Evolutionary conservation across 2,797 vertebrate genomes (phyloP).

Genomic region (Gallinago solitaria): DNA sequence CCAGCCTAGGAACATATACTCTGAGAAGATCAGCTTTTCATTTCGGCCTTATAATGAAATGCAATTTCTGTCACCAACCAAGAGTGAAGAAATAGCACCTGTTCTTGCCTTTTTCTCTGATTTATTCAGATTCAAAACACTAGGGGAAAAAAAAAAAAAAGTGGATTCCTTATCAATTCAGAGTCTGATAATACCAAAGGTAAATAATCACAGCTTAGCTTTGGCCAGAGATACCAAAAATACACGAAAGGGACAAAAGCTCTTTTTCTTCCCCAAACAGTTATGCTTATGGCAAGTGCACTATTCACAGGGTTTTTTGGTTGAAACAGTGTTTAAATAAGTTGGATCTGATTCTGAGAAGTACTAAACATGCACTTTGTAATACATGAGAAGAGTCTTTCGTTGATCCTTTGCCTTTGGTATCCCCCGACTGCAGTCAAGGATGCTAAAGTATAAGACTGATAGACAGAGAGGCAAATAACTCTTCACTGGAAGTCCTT

Average conservation of each 20-base stretch:
- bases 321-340: not conserved
- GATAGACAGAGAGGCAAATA: not conserved
- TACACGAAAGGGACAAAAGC: not conserved
- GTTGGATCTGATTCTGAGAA: not conserved
- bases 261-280: not conserved
- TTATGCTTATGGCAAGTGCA: not conserved
- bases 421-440: not conserved
- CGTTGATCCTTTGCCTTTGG: not conserved
- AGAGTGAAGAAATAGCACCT: slow-evolving; percentile 34
- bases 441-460: not conserved
- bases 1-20: not conserved
- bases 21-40: slow-evolving; percentile 15
- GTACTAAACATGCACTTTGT: not conserved
- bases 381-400: not conserved
- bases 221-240: not conserved
- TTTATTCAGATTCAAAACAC: not conserved
- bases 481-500: not conserved
- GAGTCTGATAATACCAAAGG: not conserved
- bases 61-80: slow-evolving; percentile 5
- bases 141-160: not conserved
- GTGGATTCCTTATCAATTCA: not conserved
- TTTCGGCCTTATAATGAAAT: slow-evolving; percentile 17
- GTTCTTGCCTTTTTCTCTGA: slow-evolving; percentile 8
- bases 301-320: not conserved
- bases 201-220: not conserved